These are phyloP conservation scores for Carcina quercana DNA, from an alignment of 2,888 invertebrate genomes.

Conservation along the genomic window DNA sequence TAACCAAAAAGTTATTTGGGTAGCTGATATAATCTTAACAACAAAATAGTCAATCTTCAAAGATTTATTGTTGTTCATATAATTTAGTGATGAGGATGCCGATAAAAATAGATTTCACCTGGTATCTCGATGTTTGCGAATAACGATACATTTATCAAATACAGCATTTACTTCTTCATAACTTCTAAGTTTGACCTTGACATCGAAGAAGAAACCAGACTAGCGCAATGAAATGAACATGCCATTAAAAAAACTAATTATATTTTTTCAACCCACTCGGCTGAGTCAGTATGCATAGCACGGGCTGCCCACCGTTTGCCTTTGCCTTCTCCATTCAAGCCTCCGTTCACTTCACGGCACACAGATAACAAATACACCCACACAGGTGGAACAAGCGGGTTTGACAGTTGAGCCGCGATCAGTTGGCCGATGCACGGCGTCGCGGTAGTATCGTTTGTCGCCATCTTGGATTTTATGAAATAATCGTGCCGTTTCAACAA, in stretches of 20 bases:
- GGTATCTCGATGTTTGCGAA: too few species aligned
- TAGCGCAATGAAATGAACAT: constrained; percentile 8
- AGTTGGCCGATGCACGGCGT: constrained; percentile 69
- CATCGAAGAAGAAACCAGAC: background rate
- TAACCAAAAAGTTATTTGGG: too few species aligned
- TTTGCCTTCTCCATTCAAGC: constrained; percentile 50
- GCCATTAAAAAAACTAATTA: constrained; percentile 29
- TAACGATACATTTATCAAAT: too few species aligned
- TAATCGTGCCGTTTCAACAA: constrained; percentile 46
- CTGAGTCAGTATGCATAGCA: constrained; percentile 35
- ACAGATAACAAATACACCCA: constrained; percentile 20
- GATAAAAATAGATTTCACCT: too few species aligned
- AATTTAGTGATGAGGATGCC: too few species aligned
- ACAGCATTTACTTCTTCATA: too few species aligned
- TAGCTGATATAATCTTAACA: too few species aligned
- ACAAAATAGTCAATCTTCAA: too few species aligned
- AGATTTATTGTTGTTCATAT: too few species aligned
- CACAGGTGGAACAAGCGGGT: constrained; percentile 50
- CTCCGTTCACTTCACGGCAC: constrained; percentile 27
- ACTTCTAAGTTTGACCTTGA: constrained; percentile 7
- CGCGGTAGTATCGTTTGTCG: constrained; percentile 53
- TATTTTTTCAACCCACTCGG: constrained; percentile 39
- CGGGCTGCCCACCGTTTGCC: constrained; percentile 19
- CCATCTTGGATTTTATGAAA: constrained; percentile 47
- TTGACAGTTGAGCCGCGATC: constrained; percentile 59